phyloP scores from a whole-genome alignment of 2,888 invertebrate genomes.

The Ferrisia virgata region DNA sequence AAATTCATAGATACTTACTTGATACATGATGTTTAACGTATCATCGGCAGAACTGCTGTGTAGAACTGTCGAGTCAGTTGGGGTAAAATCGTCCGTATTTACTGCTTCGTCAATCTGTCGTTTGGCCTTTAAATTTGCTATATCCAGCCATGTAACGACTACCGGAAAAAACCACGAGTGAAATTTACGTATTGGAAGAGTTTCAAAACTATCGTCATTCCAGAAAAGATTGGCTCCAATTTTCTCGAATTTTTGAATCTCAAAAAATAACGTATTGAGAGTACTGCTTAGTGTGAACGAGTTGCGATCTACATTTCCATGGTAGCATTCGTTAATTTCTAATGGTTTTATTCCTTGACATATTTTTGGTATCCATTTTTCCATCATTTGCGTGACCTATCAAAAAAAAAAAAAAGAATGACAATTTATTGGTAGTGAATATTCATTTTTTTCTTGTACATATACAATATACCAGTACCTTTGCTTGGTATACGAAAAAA shows the following conservation, averaged over 20 bases:
- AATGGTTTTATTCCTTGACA: not conserved
- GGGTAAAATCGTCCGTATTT: conserved; percentile 74
- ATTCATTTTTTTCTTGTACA: not conserved
- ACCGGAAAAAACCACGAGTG: conserved; percentile 89
- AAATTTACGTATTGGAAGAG: conserved; percentile 63
- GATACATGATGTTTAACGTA: conserved; percentile 80
- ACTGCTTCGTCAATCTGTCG: conserved; percentile 87
- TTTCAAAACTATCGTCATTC: conserved; percentile 35
- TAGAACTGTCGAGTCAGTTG: conserved; percentile 79
- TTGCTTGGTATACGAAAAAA: conserved; percentile 67
- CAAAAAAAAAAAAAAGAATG: not conserved
- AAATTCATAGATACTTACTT: conserved; percentile 53
- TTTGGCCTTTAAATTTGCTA: conserved; percentile 84
- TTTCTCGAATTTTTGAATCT: conserved; percentile 80
- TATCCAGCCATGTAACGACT: conserved; percentile 90
- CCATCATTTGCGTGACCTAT: not conserved
- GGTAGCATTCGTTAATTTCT: conserved; percentile 51
- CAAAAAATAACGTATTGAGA: conserved; percentile 86
- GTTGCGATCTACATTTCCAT: conserved; percentile 60
- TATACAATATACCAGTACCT: not conserved
- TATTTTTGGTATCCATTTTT: not conserved
- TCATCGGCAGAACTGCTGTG: conserved; percentile 96
- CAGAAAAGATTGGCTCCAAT: conserved; percentile 57
- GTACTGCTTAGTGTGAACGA: conserved; percentile 79
- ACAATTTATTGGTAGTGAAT: no score